Evolutionary conservation across 2,888 invertebrate genomes (phyloP).

Genomic region (Heliconius ismenius): DNA sequence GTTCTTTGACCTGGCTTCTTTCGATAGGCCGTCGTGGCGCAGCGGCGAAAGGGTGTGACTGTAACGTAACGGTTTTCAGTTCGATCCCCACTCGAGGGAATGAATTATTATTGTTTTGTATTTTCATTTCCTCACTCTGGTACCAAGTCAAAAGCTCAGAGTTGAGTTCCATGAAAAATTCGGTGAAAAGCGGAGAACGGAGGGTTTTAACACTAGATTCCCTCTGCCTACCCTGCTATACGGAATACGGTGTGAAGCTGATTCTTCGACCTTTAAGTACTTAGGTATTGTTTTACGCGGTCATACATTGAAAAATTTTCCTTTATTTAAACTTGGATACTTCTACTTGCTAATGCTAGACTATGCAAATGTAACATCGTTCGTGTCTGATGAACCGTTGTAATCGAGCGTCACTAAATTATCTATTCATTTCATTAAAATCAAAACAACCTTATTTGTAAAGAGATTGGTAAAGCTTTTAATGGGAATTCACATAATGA

Average conservation of each 20-base stretch:
- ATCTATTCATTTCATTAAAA: constrained; percentile 23
- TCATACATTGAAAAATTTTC: constrained; percentile 12
- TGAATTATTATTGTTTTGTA: too few relatives aligned
- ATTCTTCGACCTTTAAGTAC: not conserved
- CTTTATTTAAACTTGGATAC: not conserved
- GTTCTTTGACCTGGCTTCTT: not conserved
- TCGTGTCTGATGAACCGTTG: constrained; percentile 42
- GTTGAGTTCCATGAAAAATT: too few relatives aligned
- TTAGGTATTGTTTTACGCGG: not conserved
- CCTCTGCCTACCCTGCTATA: too few relatives aligned
- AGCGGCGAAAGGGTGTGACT: too few relatives aligned
- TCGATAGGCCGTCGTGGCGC: too few relatives aligned
- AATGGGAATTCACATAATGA: not conserved
- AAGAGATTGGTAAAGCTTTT: not conserved
- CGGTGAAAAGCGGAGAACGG: too few relatives aligned
- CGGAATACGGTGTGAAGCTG: too few relatives aligned
- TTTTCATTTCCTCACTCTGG: too few relatives aligned
- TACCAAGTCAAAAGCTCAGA: too few relatives aligned
- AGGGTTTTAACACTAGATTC: too few relatives aligned
- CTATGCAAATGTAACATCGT: constrained; percentile 23
- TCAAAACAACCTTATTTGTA: not conserved
- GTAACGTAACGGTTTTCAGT: too few relatives aligned
- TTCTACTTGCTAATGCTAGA: not conserved
- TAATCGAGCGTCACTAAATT: constrained; percentile 38
- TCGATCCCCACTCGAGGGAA: too few relatives aligned